phyloP scores from a whole-genome alignment of 2,113 vertebrate genomes.

The Genyomyrus donnyi region DNA sequence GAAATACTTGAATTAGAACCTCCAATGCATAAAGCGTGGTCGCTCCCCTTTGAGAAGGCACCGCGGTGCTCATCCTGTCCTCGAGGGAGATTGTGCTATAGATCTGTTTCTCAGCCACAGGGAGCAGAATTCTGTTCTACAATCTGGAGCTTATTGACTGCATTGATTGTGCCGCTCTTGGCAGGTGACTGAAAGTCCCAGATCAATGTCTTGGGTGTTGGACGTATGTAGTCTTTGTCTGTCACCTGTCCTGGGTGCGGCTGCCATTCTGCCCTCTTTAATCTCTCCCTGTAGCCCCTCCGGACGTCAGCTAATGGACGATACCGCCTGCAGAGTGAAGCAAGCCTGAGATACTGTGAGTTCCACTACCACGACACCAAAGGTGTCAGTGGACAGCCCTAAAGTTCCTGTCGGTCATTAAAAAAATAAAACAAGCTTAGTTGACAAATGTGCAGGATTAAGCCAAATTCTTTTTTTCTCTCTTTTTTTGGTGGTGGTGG shows the following conservation, averaged over 20 bases:
- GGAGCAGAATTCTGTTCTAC: constrained; percentile 14
- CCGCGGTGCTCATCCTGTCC: background rate
- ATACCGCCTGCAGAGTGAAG: background rate
- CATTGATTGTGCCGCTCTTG: constrained; percentile 31
- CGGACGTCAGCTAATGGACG: background rate
- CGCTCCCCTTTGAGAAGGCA: background rate
- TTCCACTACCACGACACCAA: background rate
- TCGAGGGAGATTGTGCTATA: constrained; percentile 26
- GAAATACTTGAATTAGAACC: background rate
- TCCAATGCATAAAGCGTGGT: background rate
- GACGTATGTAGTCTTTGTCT: constrained; percentile 27
- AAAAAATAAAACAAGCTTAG: background rate
- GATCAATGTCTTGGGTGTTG: constrained; percentile 43
- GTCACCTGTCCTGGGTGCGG: constrained; percentile 19
- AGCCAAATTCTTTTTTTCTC: background rate
- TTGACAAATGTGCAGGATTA: background rate
- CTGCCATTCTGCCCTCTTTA: constrained; percentile 14
- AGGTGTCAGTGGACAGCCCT: background rate
- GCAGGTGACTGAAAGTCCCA: constrained; percentile 45
- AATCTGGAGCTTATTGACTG: constrained; percentile 40
- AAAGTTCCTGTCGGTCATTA: background rate
- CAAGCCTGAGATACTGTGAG: background rate
- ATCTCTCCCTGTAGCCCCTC: background rate
- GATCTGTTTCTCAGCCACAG: constrained; percentile 31
- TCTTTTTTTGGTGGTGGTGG: background rate